phyloP scores from a whole-genome alignment of 2,113 vertebrate genomes.

The Microtus pennsylvanicus region DNA sequence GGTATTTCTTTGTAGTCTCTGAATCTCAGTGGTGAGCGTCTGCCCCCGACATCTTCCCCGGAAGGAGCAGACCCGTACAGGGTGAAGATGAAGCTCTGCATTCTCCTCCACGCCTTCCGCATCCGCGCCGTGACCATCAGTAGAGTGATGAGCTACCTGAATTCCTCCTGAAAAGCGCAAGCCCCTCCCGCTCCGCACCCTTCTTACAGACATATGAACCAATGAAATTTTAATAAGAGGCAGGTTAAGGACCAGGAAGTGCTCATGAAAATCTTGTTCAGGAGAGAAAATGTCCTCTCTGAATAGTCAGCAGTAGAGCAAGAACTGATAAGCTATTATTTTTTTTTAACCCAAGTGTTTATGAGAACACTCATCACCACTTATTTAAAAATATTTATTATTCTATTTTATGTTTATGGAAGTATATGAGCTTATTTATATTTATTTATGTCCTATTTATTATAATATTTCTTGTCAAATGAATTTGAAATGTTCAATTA shows the following conservation, averaged over 20 bases:
- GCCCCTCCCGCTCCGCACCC: no score
- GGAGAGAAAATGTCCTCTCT: not conserved
- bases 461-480: slow-evolving; percentile 77
- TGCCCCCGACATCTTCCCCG: fast-evolving
- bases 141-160: slow-evolving; percentile 89
- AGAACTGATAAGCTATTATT: slow-evolving; percentile 69
- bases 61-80: slow-evolving; percentile 57
- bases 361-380: slow-evolving; percentile 18
- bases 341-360: not conserved
- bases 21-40: not conserved
- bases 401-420: slow-evolving; percentile 62
- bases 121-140: slow-evolving; percentile 90
- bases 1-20: slow-evolving; percentile 77
- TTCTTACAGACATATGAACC: not conserved
- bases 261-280: not conserved
- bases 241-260: not conserved
- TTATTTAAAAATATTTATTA: slow-evolving; percentile 79
- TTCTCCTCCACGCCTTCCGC: slow-evolving; percentile 88
- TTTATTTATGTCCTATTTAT: slow-evolving; percentile 83
- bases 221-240: not conserved
- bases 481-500: slow-evolving; percentile 2
- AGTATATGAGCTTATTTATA: slow-evolving; percentile 38
- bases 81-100: slow-evolving; percentile 86
- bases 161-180: not conserved
- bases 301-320: not conserved